A percentile compares a stretch with the other conserved stretches of the same genome.
These are phyloP conservation scores for Delphinus delphis DNA, from an alignment of 2,113 vertebrate genomes.

Conservation along the genomic window DNA sequence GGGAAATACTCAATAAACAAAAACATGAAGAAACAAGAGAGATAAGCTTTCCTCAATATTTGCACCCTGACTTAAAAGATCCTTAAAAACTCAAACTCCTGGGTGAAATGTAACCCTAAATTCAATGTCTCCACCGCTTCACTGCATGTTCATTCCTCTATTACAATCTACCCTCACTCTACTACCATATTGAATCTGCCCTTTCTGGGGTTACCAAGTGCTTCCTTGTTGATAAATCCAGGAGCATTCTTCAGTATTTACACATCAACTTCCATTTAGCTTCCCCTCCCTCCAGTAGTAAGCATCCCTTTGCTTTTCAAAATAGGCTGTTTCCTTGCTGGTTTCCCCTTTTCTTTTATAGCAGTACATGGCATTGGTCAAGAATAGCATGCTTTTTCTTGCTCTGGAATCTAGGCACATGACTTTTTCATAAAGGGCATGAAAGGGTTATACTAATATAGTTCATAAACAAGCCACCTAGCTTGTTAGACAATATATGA, in stretches of 20 bases:
- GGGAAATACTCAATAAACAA: not conserved
- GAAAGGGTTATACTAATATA: not conserved
- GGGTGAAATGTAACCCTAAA: not conserved
- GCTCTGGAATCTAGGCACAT: not conserved
- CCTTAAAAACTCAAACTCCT: not conserved
- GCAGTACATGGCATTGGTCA: not conserved
- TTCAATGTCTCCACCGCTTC: not conserved
- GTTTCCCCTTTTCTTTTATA: not conserved
- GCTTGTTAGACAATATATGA: not conserved
- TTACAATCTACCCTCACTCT: rapidly evolving
- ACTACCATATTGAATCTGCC: not conserved
- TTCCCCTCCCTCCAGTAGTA: not conserved
- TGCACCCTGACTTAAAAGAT: not conserved
- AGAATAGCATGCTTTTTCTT: not conserved
- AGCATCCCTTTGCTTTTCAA: not conserved
- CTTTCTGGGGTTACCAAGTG: not conserved
- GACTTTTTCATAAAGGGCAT: not conserved
- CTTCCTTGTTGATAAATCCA: not conserved
- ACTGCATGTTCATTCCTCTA: not conserved
- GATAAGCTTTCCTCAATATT: not conserved
- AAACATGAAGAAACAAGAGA: not conserved
- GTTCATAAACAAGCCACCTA: not conserved
- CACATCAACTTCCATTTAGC: not conserved
- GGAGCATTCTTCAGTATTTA: not conserved
- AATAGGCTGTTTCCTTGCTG: not conserved